phyloP scores from a whole-genome alignment of 2,797 vertebrate genomes.

The Sciurus vulgaris region DNA sequence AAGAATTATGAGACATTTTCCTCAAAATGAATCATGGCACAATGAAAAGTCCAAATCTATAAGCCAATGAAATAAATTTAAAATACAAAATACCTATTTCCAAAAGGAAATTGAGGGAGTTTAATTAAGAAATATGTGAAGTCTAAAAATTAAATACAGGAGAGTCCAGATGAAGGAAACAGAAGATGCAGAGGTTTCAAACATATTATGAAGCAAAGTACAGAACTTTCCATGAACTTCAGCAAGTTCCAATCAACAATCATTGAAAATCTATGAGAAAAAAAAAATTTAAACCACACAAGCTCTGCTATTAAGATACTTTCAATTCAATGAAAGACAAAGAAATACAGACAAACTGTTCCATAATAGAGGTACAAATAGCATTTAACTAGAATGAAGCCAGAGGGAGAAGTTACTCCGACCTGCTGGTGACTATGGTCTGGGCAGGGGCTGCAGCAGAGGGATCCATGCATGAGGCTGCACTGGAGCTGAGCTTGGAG shows the following conservation, averaged over 20 bases:
- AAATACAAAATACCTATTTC: constrained; percentile 33
- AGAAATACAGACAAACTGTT: neutral
- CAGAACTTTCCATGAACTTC: neutral
- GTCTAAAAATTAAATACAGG: constrained; percentile 44
- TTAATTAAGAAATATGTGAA: constrained; percentile 41
- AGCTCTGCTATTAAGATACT: neutral
- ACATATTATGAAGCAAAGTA: neutral
- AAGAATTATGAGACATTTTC: constrained; percentile 10
- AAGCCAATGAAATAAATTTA: constrained; percentile 16
- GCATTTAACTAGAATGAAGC: neutral
- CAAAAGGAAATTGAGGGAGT: neutral
- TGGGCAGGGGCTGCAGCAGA: neutral
- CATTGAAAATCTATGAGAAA: neutral
- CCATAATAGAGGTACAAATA: too few species aligned
- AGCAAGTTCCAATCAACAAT: neutral
- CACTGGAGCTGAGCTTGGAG: neutral
- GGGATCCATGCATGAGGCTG: neutral
- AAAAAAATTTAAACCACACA: neutral
- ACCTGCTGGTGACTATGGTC: neutral
- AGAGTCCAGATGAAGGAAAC: neutral
- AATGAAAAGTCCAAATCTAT: neutral
- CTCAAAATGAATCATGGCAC: neutral
- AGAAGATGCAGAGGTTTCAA: neutral
- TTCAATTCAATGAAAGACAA: neutral
- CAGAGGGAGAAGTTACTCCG: neutral